These are phyloP conservation scores for Drosophila pullipes DNA, from an alignment of 2,888 invertebrate species.

Conservation along the genomic window DNA sequence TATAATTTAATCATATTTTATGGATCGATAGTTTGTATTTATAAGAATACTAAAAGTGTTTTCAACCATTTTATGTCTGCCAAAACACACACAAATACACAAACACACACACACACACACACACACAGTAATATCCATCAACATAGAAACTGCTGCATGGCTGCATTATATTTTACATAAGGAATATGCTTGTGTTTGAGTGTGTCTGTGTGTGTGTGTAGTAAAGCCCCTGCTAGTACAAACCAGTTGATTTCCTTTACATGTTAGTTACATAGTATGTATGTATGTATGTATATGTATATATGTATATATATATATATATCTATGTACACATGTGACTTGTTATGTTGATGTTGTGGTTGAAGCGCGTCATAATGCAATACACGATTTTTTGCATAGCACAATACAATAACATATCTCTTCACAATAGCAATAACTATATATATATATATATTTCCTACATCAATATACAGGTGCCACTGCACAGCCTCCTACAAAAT, in stretches of 20 bases:
- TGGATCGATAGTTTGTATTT: slow-evolving; percentile 62
- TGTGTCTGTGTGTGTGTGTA: slow-evolving; percentile 13
- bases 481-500: neutral
- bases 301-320: no score
- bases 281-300: neutral
- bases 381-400: neutral
- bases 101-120: neutral
- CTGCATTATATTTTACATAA: slow-evolving; percentile 25
- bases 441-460: neutral
- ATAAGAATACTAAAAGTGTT: slow-evolving; percentile 54
- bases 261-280: slow-evolving; percentile 36
- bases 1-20: slow-evolving; percentile 50
- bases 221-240: slow-evolving; percentile 19
- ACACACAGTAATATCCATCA: slow-evolving; percentile 27
- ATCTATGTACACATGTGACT: neutral
- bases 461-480: neutral
- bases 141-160: slow-evolving; percentile 19
- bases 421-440: neutral
- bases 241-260: slow-evolving; percentile 66
- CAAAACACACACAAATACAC: neutral
- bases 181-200: neutral
- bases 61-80: slow-evolving; percentile 18
- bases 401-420: neutral
- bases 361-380: slow-evolving; percentile 15
- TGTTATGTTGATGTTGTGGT: slow-evolving; percentile 33